Percentiles rank a stretch among this genome's conserved stretches.
phyloP scores from a whole-genome alignment of 2,888 invertebrate genomes.

The Odontomyia ornata region DNA sequence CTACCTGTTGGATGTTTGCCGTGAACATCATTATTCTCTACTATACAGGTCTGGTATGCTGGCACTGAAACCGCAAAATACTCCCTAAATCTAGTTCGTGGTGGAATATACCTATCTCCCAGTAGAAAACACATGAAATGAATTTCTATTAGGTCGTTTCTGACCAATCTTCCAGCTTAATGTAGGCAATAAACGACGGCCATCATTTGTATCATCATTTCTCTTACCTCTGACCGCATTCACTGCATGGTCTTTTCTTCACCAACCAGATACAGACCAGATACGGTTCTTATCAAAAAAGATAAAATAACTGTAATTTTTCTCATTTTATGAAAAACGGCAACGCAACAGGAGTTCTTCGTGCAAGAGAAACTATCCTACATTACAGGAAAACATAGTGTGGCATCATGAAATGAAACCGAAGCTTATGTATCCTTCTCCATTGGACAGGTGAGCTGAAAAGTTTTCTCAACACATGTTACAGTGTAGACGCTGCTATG shows the following conservation, averaged over 20 bases:
- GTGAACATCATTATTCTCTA: no score
- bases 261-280: not conserved
- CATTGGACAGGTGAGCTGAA: not conserved
- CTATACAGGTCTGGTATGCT: not conserved
- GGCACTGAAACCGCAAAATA: not conserved
- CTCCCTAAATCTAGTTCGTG: not conserved
- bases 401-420: not conserved
- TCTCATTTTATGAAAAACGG: constrained; percentile 25
- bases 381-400: not conserved
- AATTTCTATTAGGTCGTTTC: constrained; percentile 6
- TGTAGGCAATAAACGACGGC: constrained; percentile 5
- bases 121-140: not conserved
- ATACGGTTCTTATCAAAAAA: not conserved
- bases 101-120: not conserved
- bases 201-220: not conserved
- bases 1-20: no score
- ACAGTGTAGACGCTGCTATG: not conserved
- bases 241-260: not conserved
- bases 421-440: not conserved
- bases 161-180: constrained; percentile 1
- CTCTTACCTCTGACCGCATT: not conserved
- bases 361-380: not conserved
- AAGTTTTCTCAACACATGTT: not conserved
- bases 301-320: constrained; percentile 23
- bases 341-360: not conserved